A percentile compares a stretch with the other conserved stretches of the same genome.
Conservation (phyloP, 2,113 vertebrate genomes). For the Lutjanus erythropterus region DNA sequence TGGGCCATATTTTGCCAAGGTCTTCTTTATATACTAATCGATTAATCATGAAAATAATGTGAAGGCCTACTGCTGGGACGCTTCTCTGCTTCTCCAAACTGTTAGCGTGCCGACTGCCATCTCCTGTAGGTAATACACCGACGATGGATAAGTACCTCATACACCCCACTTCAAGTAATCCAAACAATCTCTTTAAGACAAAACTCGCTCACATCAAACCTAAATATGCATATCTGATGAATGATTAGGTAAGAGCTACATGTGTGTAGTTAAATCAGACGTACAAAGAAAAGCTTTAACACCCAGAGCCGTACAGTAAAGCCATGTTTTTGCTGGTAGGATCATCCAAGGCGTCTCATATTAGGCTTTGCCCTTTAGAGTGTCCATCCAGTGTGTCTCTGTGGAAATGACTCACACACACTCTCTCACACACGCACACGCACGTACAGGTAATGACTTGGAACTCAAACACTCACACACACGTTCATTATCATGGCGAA, state of each 20-base stretch:
- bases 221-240: background rate
- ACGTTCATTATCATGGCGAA: conserved; percentile 43
- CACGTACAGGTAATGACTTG: conserved; percentile 14
- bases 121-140: too few relatives aligned
- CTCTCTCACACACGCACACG: background rate
- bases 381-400: conserved; percentile 71
- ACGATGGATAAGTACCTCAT: too few relatives aligned
- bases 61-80: too few relatives aligned
- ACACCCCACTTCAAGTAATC: too few relatives aligned
- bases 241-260: background rate
- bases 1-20: too few relatives aligned
- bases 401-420: conserved; percentile 48
- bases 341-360: conserved; percentile 49
- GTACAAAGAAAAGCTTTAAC: background rate
- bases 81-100: too few relatives aligned
- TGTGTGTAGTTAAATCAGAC: background rate
- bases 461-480: conserved; percentile 4
- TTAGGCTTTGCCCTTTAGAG: conserved; percentile 40
- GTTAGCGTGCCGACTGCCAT: too few relatives aligned
- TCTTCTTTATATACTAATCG: too few relatives aligned
- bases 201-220: background rate
- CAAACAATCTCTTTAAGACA: too few relatives aligned
- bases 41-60: too few relatives aligned
- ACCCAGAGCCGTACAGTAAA: conserved; percentile 59
- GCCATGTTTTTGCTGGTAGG: conserved; percentile 36